phyloP scores from a whole-genome alignment of 2,113 vertebrate genomes.

The Budorcas taxicolor region DNA sequence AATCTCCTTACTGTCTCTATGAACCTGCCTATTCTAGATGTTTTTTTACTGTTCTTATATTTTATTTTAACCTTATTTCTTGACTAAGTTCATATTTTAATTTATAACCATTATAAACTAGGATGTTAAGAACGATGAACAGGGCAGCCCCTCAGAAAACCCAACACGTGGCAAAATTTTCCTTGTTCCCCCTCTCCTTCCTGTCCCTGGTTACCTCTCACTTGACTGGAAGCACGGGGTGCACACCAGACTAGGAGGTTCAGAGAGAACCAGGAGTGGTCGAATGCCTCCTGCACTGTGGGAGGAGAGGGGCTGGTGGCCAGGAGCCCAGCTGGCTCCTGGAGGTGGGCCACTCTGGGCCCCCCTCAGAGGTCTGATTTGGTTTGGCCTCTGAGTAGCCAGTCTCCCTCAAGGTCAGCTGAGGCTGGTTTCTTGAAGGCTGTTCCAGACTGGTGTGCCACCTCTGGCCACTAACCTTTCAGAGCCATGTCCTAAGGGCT shows the following conservation, averaged over 20 bases:
- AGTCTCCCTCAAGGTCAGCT: not conserved
- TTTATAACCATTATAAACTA: not conserved
- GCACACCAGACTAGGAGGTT: not conserved
- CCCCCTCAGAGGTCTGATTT: not conserved
- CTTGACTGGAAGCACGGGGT: too few relatives aligned
- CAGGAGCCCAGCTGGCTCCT: not conserved
- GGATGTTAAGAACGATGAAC: not conserved
- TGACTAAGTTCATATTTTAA: not conserved
- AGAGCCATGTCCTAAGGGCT: not conserved
- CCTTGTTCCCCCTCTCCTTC: not conserved
- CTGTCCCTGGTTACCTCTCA: not conserved
- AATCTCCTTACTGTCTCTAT: not conserved
- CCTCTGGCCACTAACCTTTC: not conserved
- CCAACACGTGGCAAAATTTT: not conserved
- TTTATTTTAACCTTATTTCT: not conserved
- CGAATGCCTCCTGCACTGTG: not conserved
- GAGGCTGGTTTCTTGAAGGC: not conserved
- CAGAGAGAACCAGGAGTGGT: not conserved
- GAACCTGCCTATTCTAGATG: not conserved
- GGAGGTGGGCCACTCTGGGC: not conserved
- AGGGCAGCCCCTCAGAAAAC: not conserved
- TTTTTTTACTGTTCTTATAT: not conserved
- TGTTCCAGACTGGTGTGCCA: not conserved
- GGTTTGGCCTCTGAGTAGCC: not conserved
- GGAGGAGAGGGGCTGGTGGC: not conserved